Evolutionary conservation across 2,113 vertebrate genomes (phyloP), one percentile per base, ranked within the genome.

Genomic region (Carettochelys insculpta): DNA sequence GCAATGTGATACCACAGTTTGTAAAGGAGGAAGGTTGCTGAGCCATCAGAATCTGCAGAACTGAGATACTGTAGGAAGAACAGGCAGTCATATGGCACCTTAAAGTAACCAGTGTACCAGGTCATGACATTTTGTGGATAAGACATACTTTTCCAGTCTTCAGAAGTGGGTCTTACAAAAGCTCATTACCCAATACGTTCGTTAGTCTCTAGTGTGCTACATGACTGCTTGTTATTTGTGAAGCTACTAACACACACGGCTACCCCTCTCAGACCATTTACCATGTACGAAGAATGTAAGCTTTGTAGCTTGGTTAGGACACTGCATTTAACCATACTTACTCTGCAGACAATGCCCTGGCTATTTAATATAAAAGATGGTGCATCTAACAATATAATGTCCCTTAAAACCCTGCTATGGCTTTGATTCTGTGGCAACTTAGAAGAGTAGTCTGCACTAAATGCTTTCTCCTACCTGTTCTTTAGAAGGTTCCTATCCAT

Each of bases 301-400:
- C 68, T 90, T 73, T 77, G 29, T 56, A 25, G 77, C 58, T 83
- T 65, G 65, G 79, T 47, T 13, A 47, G 80, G 38, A 3, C 81
- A 25, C 45, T 88, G 77, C n/a, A 85, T 73, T 92, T 90, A 85
- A 31, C 5, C 34, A 34, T 43, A 43, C 54, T 84, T 54, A 29
- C 75, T 88, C n/a, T 83, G 20, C 52, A 38, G 65, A 78, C 77
- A 75, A 3, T 68, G 89, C 87, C 22, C n/a, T 82, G 68, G 83
- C 47, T 68, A 43, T 19, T 50, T 27, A 51, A 31, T n/a, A n/a
- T 77, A 47, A 77, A 34, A 82, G 31, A 76, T 61, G 61, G 25
- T 22, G 54, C 29, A 76, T 16, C 71, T 25, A 29, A 41, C 24
- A 75, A 75, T 43, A 41, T 61, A 45, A 54, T 56, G 5, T 41